phyloP scores from a whole-genome alignment of 2,888 invertebrate genomes.

The Ochropacha duplaris region DNA sequence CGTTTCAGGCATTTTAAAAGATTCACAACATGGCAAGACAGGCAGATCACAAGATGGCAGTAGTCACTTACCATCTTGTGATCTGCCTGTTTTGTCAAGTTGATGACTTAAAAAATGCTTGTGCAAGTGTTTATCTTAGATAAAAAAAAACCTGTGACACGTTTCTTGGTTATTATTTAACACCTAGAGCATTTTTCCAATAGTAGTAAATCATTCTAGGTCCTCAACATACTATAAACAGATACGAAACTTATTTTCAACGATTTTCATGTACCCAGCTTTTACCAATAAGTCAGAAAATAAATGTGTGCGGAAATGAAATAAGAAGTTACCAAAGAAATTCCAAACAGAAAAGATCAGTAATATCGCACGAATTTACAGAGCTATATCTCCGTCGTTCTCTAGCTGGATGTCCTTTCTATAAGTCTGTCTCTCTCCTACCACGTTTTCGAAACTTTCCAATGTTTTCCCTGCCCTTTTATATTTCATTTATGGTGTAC shows the following conservation, averaged over 20 bases:
- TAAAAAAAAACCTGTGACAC: too few species aligned
- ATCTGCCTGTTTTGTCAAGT: too few species aligned
- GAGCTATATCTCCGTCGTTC: conserved; percentile 18
- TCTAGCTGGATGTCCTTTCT: conserved; percentile 10
- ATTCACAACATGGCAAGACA: too few species aligned
- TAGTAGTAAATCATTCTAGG: too few species aligned
- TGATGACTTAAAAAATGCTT: too few species aligned
- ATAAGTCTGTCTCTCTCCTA: conserved; percentile 10
- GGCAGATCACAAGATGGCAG: too few species aligned
- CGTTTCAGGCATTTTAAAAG: too few species aligned
- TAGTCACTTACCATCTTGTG: too few species aligned
- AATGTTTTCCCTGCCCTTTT: conserved; percentile 29
- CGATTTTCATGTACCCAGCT: neutral
- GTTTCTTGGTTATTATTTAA: too few species aligned
- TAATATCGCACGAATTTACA: conserved; percentile 3
- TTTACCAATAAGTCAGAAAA: neutral
- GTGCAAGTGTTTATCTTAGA: too few species aligned
- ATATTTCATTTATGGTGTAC: conserved; percentile 47
- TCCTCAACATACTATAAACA: neutral
- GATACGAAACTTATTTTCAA: neutral
- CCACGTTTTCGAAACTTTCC: conserved; percentile 29
- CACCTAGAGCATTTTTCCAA: too few species aligned
- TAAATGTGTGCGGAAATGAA: conserved; percentile 2
- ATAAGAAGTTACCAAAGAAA: conserved; percentile 1
- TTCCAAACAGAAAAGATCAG: conserved; percentile 2